Percentiles rank a stretch among this genome's conserved stretches.
These are phyloP conservation scores for Embiotoca jacksoni DNA, from an alignment of 2,113 vertebrate species.

Conservation along the genomic window DNA sequence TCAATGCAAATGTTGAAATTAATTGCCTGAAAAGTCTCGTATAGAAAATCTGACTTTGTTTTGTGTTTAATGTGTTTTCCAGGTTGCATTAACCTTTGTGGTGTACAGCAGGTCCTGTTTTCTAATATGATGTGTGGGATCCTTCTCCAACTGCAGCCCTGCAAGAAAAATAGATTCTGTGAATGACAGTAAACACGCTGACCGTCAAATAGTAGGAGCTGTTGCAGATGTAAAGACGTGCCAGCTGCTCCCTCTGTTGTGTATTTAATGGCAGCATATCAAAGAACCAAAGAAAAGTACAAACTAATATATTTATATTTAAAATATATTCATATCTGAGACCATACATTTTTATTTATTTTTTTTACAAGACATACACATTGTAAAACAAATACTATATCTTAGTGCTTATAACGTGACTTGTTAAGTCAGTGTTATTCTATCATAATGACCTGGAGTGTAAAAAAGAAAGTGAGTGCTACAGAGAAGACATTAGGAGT, in stretches of 20 bases:
- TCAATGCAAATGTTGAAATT: neutral
- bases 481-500: neutral
- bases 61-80: neutral
- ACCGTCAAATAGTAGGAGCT: neutral
- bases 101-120: conserved; percentile 6
- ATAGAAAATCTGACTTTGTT: neutral
- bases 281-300: too few species aligned
- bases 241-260: neutral
- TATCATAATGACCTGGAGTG: neutral
- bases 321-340: too few species aligned
- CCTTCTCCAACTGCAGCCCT: conserved; percentile 34
- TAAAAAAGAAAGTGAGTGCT: neutral
- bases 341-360: too few species aligned
- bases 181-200: neutral
- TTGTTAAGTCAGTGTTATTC: neutral
- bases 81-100: conserved; percentile 15
- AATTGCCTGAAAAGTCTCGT: neutral
- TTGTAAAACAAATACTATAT: too few species aligned
- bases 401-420: neutral
- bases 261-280: too few species aligned
- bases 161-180: neutral
- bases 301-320: too few species aligned
- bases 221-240: neutral
- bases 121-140: neutral
- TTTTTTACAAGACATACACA: too few species aligned